Conservation (phyloP, 2,113 vertebrate species). For the Caranx melampygus region DNA sequence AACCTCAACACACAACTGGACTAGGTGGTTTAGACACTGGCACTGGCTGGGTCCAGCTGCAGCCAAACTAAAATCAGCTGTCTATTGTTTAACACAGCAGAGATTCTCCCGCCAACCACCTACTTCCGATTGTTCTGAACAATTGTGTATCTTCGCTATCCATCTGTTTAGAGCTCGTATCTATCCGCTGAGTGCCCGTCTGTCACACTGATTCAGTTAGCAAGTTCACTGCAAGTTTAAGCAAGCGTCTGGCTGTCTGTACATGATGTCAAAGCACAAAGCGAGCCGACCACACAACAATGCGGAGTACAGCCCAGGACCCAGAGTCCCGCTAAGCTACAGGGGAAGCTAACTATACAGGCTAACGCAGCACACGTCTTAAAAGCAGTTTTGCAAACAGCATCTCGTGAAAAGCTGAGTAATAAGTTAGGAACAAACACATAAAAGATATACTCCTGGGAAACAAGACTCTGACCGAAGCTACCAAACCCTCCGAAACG, state of each 20-base stretch:
- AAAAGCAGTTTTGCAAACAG: not conserved
- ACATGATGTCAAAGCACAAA: not conserved
- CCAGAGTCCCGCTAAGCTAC: not conserved
- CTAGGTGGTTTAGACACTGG: no score
- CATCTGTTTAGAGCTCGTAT: not conserved
- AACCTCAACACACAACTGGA: no score
- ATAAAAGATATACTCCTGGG: not conserved
- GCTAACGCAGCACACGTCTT: not conserved
- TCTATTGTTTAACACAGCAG: no score
- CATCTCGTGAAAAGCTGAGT: no score
- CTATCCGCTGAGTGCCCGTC: not conserved
- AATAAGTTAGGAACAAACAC: not conserved
- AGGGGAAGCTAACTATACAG: not conserved
- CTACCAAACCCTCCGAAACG: not conserved
- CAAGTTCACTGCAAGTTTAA: not conserved
- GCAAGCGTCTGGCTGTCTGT: not conserved
- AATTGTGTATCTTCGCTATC: not conserved
- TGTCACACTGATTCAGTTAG: not conserved
- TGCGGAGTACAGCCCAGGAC: not conserved
- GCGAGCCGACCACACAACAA: not conserved
- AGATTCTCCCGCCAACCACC: not conserved
- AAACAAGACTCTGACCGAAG: not conserved
- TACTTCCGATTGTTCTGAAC: not conserved
- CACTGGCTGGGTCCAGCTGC: no score
- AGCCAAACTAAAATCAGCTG: no score